Percentiles rank a stretch among this genome's conserved stretches.
phyloP scores from a whole-genome alignment of 2,113 vertebrate genomes.

The Hydropotes inermis region DNA sequence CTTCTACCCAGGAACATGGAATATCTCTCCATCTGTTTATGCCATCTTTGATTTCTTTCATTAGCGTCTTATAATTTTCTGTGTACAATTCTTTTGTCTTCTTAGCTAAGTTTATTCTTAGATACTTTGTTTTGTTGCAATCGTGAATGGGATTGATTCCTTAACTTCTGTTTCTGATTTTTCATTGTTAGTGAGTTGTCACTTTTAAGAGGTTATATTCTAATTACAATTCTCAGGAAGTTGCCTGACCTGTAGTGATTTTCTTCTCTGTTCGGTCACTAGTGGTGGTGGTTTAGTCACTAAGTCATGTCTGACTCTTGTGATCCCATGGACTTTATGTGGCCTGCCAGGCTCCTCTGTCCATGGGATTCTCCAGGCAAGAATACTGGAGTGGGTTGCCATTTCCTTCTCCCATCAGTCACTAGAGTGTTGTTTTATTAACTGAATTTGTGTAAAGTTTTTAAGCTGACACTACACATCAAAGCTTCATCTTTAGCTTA shows the following conservation, averaged over 20 bases:
- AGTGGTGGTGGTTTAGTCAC: background rate
- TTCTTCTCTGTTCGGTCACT: background rate
- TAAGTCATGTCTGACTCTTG: background rate
- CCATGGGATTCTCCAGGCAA: background rate
- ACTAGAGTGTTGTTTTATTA: background rate
- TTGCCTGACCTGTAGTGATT: background rate
- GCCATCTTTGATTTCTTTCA: background rate
- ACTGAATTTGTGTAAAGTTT: background rate
- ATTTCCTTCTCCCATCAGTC: background rate
- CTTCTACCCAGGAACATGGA: background rate
- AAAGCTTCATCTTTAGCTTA: background rate
- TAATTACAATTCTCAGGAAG: background rate
- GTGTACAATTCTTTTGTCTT: background rate
- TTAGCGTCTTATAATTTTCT: background rate
- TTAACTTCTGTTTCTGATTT: background rate
- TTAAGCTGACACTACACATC: constrained; percentile 3
- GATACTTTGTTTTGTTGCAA: background rate
- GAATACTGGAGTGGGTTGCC: background rate
- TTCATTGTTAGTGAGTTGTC: background rate
- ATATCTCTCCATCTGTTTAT: background rate
- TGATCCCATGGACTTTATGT: background rate
- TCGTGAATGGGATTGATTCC: background rate
- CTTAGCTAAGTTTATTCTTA: background rate
- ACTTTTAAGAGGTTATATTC: constrained; percentile 1
- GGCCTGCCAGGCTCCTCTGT: background rate